Evolutionary conservation across 30 jellyfish, hydroid and myxozoan genomes (phyloP), one percentile per base, ranked within the genome.

Genomic region (Turritopsis dohrnii): DNA sequence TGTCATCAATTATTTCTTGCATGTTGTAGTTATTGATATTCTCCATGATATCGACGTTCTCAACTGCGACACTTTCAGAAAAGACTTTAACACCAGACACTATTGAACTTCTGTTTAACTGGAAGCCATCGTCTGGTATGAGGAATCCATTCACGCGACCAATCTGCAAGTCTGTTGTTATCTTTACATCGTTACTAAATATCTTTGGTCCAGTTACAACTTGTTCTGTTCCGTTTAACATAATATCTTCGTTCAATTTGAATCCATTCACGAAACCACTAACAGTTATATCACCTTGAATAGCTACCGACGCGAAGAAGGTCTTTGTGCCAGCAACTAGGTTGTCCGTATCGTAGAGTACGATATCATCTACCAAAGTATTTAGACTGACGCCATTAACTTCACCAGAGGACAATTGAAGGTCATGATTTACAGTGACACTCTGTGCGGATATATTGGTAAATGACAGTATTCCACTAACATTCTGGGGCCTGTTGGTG

Each of bases 401-500:
- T 26, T 16, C 21, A 28, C 71, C 72, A 8, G 66, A 66, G 16
- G 16, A 0, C 29, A 74, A 18, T 5, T 41, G 5, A 41, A 41
- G 9, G 13, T 41, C 60, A 41, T 41, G 9, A 13, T 13, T 13
- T 7, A 22, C 26, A 79, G 26, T 24, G 0, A 24, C 26, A 8
- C 28, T 79, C 79, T 53, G 16, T 27, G 77, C 22, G 16, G 41
- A 7, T 24, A 71, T 21, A 24, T 4, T 52, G 22, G 0, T 30
- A 31, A 82, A 71, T 3, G 41, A 21, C 71, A 82, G 60, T 1
- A 71, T 21, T 8, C 94, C 97, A 18, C 89, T 87, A 41, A 91
- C 28, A 52, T 79, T 79, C 52, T 87, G 88, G 18, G 69, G 69
- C 9, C 20, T 21, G 83, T 90, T 83, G 28, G 53, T 71, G 41